Evolutionary conservation across 2,888 invertebrate species (phyloP).

Genomic region (Platycheirus rosarum): DNA sequence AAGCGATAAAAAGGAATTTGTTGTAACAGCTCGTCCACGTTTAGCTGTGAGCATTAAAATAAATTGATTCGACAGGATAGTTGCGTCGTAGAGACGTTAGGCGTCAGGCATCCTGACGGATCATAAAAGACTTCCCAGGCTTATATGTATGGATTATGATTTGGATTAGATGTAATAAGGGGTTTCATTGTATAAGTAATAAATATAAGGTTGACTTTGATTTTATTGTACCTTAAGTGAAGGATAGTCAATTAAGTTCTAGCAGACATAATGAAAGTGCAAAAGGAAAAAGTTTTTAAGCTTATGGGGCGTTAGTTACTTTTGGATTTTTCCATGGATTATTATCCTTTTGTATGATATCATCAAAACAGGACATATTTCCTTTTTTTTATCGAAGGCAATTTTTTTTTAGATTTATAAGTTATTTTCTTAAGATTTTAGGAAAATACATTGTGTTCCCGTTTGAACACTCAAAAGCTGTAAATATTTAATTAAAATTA

Average conservation of each 20-base stretch:
- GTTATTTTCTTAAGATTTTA: too few species aligned
- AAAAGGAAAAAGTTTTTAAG: too few species aligned
- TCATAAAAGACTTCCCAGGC: slow-evolving; percentile 34
- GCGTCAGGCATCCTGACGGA: slow-evolving; percentile 11
- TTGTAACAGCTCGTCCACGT: not conserved
- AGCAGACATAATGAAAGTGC: too few species aligned
- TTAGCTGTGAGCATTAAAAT: not conserved
- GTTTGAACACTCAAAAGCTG: too few species aligned
- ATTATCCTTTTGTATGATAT: too few species aligned
- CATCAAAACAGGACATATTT: too few species aligned
- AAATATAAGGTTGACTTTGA: slow-evolving; percentile 8
- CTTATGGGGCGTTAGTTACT: too few species aligned
- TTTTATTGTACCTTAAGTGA: not conserved
- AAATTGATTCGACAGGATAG: slow-evolving; percentile 21
- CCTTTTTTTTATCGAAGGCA: too few species aligned
- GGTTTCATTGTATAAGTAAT: slow-evolving; percentile 65
- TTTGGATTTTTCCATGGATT: too few species aligned
- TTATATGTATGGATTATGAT: slow-evolving; percentile 58
- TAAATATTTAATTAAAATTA: too few species aligned
- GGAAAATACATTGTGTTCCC: too few species aligned
- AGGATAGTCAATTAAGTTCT: slow-evolving; percentile 10
- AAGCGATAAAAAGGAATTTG: slow-evolving; percentile 14
- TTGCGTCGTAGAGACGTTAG: not conserved
- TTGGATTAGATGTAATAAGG: slow-evolving; percentile 58
- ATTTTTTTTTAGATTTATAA: too few species aligned